Base-by-base conservation (phyloP, 2,888 invertebrate genomes). In the Lacanobia wlatinum region DNA sequence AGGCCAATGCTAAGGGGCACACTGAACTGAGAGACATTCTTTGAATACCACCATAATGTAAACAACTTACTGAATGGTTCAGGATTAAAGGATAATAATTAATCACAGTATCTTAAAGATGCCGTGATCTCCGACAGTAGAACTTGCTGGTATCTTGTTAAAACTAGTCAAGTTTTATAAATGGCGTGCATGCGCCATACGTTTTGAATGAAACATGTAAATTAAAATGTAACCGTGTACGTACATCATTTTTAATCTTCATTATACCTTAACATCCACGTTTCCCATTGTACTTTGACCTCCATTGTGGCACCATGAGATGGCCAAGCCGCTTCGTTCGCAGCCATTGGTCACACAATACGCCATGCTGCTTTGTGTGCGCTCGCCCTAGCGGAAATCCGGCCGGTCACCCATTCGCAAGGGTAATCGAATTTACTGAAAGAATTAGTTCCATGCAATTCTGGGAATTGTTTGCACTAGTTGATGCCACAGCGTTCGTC, bases 261-360 rank as follows among this genome's bases (percentile, higher is more conserved):
- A 70, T 77, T 77, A 56, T 52, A 55, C 23, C 14, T 46, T 64
- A 48, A 61, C 38, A 68, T 56, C 68, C 73, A 69, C 69, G 63
- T 67, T 71, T 68, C 64, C 38, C 18, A 52, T 18, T 72, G 79
- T 63, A 83, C 75, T 79, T 78, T 74, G 80, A 23, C 63, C 76
- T 16, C 38, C 38, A 80, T 86, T 84, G 82, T 80, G 8, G 46
- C 38, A 46, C 70, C 75, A 76, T 86, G 81, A 79, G 83, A 82
- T 71, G 65, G 28, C 60, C 65, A 73, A 14, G 14, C 28, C 23
- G 53, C 67, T 63, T 63, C 69, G 63, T 71, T 82, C 80, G 64
- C 66, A 85, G 76, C 70, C 73, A 83, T 87, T 61, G 72, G 83
- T 28, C 71, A 82, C 76, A 80, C 73, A 80, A 64, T 81, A 68